Evolutionary conservation across 2,797 vertebrate genomes (phyloP).

Genomic region (Echeneis naucrates): DNA sequence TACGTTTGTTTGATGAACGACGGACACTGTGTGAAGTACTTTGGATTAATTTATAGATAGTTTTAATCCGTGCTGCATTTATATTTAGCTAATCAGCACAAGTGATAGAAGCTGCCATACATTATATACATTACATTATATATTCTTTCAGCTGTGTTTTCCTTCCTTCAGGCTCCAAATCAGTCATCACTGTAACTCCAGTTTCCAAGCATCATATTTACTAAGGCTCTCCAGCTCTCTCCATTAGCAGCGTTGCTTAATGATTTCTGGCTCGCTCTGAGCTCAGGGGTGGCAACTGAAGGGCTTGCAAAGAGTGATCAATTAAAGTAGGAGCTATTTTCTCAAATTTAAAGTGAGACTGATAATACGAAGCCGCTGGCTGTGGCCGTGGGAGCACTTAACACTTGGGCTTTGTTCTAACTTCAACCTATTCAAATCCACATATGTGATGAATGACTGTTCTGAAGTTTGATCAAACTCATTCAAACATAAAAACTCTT

Average conservation of each 20-base stretch:
- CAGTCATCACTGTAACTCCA: background rate
- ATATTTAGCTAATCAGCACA: too few species aligned
- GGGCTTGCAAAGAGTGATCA: slow-evolving; percentile 14
- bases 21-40: too few species aligned
- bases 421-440: background rate
- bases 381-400: background rate
- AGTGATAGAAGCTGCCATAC: too few species aligned
- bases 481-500: background rate
- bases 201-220: slow-evolving; percentile 2
- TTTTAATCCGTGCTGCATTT: too few species aligned
- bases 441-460: background rate
- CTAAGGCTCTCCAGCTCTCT: background rate
- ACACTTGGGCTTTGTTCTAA: background rate
- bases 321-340: slow-evolving; percentile 26
- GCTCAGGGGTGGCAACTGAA: slow-evolving; percentile 4
- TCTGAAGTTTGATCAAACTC: background rate
- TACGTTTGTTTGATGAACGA: too few species aligned
- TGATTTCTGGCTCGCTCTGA: slow-evolving; percentile 1
- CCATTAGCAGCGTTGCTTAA: slow-evolving; percentile 7
- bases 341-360: slow-evolving; percentile 2
- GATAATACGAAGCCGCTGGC: slow-evolving; percentile 6
- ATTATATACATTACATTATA: too few species aligned
- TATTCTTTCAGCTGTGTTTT: background rate
- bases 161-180: background rate
- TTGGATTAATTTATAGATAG: too few species aligned